A percentile compares a stretch with the other conserved stretches of the same genome.
Conservation (phyloP, 2,888 invertebrate species). For the Neocrepidodera transversa region DNA sequence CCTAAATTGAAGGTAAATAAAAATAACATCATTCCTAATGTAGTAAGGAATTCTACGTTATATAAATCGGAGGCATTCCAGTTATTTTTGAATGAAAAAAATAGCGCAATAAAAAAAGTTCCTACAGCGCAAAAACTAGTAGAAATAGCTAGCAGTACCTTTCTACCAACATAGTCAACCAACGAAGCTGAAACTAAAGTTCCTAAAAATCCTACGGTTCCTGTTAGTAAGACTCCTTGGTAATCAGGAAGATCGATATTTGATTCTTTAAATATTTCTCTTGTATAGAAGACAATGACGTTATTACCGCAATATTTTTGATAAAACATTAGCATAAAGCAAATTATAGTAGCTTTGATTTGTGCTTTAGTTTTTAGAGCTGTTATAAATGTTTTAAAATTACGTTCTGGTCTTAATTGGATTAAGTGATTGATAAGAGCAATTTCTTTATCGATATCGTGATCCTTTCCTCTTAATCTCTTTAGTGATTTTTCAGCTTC, state of each 20-base stretch:
- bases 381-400: not conserved
- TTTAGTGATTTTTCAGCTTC: constrained; percentile 74
- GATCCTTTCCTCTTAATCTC: constrained; percentile 75
- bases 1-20: constrained; percentile 82
- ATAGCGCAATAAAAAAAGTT: not conserved
- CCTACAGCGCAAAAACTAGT: not conserved
- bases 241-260: constrained; percentile 65
- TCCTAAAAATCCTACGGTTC: constrained; percentile 78
- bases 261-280: constrained; percentile 73
- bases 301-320: constrained; percentile 87
- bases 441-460: constrained; percentile 71
- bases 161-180: constrained; percentile 82
- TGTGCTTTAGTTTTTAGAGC: constrained; percentile 64
- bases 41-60: too few relatives aligned
- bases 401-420: not conserved
- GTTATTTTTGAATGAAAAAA: too few relatives aligned
- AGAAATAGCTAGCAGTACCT: constrained; percentile 50
- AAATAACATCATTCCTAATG: too few relatives aligned
- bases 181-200: constrained; percentile 77
- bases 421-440: not conserved
- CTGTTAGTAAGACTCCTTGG: constrained; percentile 62
- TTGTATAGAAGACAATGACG: constrained; percentile 81
- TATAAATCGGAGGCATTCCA: too few relatives aligned
- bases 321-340: constrained; percentile 82
- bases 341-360: constrained; percentile 72